These are phyloP conservation scores for Abrostola tripartita DNA, from an alignment of 2,888 invertebrate genomes.

Conservation along the genomic window DNA sequence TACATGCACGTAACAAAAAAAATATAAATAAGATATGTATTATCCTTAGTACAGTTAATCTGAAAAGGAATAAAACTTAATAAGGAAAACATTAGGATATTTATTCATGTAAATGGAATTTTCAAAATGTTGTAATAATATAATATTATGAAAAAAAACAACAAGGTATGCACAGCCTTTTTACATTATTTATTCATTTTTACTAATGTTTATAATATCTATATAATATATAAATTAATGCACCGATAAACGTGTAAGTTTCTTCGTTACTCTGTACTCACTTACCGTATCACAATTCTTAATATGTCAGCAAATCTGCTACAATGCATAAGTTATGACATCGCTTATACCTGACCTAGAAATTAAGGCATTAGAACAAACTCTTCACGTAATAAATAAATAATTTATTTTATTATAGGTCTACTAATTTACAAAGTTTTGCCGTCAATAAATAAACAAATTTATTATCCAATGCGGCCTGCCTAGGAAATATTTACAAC, in stretches of 20 bases:
- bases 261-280: constrained; percentile 43
- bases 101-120: too few species aligned
- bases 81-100: too few species aligned
- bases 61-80: too few species aligned
- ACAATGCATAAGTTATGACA: constrained; percentile 44
- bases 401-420: constrained; percentile 40
- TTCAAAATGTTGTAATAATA: too few species aligned
- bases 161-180: too few species aligned
- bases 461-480: constrained; percentile 13
- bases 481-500: constrained; percentile 46
- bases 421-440: constrained; percentile 26
- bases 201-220: too few species aligned
- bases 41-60: too few species aligned
- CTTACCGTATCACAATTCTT: constrained; percentile 36
- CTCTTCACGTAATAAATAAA: constrained; percentile 10
- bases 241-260: not conserved
- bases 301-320: constrained; percentile 40
- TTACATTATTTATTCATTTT: too few species aligned
- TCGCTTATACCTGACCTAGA: constrained; percentile 44
- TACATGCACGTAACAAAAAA: not conserved
- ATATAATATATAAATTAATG: too few species aligned
- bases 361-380: constrained; percentile 28
- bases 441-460: constrained; percentile 26
- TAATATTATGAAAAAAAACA: too few species aligned
- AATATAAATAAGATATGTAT: too few species aligned